Base-by-base conservation (phyloP, 2,113 vertebrate species). In the Poecilia latipinna region DNA sequence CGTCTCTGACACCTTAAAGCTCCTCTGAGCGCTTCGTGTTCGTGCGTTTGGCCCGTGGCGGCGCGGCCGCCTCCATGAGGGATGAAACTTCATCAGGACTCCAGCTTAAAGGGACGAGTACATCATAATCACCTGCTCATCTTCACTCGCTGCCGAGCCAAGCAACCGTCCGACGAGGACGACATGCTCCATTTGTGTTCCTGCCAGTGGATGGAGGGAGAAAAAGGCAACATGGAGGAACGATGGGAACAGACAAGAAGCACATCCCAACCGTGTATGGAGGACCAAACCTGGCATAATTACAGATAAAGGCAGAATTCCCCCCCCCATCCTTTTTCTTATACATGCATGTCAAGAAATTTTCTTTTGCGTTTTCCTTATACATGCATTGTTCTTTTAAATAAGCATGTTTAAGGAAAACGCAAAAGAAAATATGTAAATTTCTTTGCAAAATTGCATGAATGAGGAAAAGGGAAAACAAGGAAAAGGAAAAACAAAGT, bases 61-160 rank as follows among this genome's bases (percentile, higher is more conserved):
- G 15, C n/a, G 37, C 31, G 44, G 29, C 12, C 48, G 19, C 54
- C 73, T 26, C 68, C 78, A 77, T 37, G 57, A 32, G 44, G 79
- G 61, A 78, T 76, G 66, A 35, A 65, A 6, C n/a, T 82, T 79
- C 61, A 76, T 51, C 19, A 81, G 68, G 61, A 33, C 61, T 75
- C 32, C 63, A 75, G 68, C 69, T 68, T 28, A 37, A 24, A 17
- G 63, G 61, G 28, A 72, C 80, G 81, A 72, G 77, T 73, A 42
- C 79, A 86, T 74, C 29, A 70, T 86, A 79, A 87, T 87, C 79
- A 4, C 71, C 54, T 80, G 61, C 42, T 82, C 69, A 69, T 83
- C 77, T 68, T 54, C 2, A 24, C 61, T 68, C 19, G 12, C 37
- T 65, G 12, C 60, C 15, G 32, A 82, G 77, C 75, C 78, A 80